A percentile compares a stretch with the other conserved stretches of the same genome.
These are phyloP conservation scores for Andrena minutula DNA, from an alignment of 2,888 invertebrate species.

Conservation along the genomic window DNA sequence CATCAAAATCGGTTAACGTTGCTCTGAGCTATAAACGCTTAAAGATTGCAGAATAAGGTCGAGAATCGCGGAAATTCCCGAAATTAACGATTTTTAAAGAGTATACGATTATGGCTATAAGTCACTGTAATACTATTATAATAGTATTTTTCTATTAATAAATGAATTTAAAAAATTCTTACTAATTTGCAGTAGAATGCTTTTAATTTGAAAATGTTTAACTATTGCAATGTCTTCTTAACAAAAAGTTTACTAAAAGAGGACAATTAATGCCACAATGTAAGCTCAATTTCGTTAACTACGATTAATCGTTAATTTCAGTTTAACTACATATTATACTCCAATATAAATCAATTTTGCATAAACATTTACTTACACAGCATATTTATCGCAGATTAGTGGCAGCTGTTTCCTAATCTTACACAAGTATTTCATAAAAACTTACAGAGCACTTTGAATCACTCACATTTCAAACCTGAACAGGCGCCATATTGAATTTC, in stretches of 20 bases:
- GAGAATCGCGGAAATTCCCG: too few relatives aligned
- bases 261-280: too few relatives aligned
- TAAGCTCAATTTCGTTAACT: too few relatives aligned
- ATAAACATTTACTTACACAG: background rate
- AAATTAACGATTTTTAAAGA: too few relatives aligned
- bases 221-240: background rate
- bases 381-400: background rate
- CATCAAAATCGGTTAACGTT: too few relatives aligned
- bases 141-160: background rate
- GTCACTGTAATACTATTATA: background rate
- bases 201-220: background rate
- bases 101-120: too few relatives aligned
- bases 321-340: background rate
- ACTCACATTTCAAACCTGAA: background rate
- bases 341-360: background rate
- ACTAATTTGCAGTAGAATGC: background rate
- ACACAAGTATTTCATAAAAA: background rate
- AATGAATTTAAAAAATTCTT: background rate
- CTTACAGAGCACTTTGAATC: background rate
- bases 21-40: too few relatives aligned
- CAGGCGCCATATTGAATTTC: background rate
- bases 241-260: background rate
- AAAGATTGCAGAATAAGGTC: too few relatives aligned
- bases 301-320: too few relatives aligned
- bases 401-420: background rate